Evolutionary conservation across 2,113 vertebrate genomes (phyloP).

Genomic region (Toxotes chatareus): DNA sequence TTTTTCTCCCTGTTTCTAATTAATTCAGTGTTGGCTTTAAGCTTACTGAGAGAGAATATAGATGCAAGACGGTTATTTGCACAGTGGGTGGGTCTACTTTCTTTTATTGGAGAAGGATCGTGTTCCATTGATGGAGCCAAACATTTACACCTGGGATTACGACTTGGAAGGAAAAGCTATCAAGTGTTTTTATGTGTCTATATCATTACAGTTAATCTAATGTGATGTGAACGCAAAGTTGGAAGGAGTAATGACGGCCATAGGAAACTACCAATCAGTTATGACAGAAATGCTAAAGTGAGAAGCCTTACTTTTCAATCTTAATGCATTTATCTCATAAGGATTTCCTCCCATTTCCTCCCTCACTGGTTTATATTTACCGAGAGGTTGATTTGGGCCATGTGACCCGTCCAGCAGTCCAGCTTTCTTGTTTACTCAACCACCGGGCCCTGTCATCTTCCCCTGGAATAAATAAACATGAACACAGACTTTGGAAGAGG

Average conservation of each 20-base stretch:
- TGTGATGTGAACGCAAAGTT: constrained; percentile 9
- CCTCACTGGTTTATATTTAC: constrained; percentile 1
- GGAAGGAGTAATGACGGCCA: not conserved
- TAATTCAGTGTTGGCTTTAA: constrained; percentile 19
- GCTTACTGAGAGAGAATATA: not conserved
- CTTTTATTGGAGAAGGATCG: not conserved
- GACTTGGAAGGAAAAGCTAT: not conserved
- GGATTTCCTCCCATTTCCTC: constrained; percentile 4
- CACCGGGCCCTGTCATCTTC: not conserved
- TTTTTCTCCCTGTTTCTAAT: not conserved
- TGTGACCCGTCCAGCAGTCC: constrained; percentile 43
- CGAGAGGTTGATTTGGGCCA: constrained; percentile 44
- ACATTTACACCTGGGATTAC: constrained; percentile 36
- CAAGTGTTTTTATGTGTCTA: not conserved
- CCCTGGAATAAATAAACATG: constrained; percentile 18
- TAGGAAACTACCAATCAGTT: not conserved
- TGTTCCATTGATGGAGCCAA: constrained; percentile 1
- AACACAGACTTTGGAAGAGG: not conserved
- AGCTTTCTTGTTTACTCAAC: constrained; percentile 46
- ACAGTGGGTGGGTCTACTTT: constrained; percentile 34
- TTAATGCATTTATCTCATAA: constrained; percentile 10
- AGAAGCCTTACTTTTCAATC: not conserved
- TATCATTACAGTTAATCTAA: not conserved
- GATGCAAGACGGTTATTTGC: constrained; percentile 26
- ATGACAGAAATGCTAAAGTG: not conserved